Percentiles rank a stretch among this genome's conserved stretches.
These are phyloP conservation scores for Noctua fimbriata DNA, from an alignment of 2,888 invertebrate species.

Conservation along the genomic window DNA sequence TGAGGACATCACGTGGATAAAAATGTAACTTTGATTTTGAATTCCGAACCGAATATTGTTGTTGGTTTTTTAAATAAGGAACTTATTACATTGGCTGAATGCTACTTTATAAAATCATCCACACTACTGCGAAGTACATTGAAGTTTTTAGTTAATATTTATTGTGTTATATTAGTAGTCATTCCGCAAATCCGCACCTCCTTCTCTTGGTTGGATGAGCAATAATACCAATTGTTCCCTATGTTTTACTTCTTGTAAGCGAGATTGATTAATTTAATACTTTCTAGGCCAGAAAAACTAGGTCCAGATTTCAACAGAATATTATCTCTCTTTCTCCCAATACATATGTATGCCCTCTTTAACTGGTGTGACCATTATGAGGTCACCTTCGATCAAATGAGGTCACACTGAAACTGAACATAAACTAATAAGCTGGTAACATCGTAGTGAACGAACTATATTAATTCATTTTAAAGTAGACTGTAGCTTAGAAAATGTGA, in stretches of 20 bases:
- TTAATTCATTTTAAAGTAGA: constrained; percentile 12
- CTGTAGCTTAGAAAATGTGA: neutral
- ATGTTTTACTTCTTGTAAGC: neutral
- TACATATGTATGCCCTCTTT: neutral
- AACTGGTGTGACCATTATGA: neutral
- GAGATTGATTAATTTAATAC: neutral
- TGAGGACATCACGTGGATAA: neutral
- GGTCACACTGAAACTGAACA: neutral
- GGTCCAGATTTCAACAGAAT: neutral
- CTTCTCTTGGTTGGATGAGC: neutral
- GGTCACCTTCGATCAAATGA: neutral
- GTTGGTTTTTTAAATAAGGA: neutral
- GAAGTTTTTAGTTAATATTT: neutral
- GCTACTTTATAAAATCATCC: neutral
- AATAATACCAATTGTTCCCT: neutral
- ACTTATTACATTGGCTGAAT: neutral
- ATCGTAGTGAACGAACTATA: constrained; percentile 33
- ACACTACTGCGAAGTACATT: constrained; percentile 18
- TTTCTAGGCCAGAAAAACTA: neutral
- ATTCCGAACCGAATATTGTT: neutral
- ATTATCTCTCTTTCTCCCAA: neutral
- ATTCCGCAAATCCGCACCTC: constrained; percentile 7
- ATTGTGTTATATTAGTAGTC: neutral
- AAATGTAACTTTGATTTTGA: neutral
- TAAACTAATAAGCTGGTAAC: constrained; percentile 52